Conservation (phyloP, 2,888 invertebrate species). For the Nymphalis urticae region DNA sequence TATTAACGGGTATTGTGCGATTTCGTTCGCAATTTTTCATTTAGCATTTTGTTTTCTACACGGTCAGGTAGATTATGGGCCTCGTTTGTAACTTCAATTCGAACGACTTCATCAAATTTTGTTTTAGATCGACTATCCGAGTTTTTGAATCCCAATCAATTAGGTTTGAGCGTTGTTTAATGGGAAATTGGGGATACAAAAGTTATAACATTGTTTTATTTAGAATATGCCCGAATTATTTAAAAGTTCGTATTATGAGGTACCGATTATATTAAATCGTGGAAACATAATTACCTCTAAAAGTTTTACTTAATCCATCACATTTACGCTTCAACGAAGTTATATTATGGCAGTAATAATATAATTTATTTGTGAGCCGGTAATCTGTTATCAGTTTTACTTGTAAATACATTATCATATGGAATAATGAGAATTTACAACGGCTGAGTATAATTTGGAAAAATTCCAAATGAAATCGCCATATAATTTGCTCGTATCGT, state of each 20-base stretch:
- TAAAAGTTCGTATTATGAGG: not conserved
- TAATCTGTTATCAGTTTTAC: constrained; percentile 8
- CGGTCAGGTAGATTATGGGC: constrained; percentile 22
- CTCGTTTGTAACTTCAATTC: constrained; percentile 21
- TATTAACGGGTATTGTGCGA: constrained; percentile 42
- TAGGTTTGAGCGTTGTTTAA: constrained; percentile 5
- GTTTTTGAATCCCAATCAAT: not conserved
- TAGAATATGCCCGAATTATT: constrained; percentile 7
- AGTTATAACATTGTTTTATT: constrained; percentile 18
- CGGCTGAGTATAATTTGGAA: constrained; percentile 19
- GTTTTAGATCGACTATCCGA: not conserved
- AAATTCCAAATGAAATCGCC: constrained; percentile 25
- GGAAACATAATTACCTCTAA: not conserved
- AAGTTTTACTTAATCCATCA: constrained; percentile 8
- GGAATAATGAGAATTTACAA: constrained; percentile 12
- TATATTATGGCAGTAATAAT: constrained; percentile 5
- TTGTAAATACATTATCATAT: constrained; percentile 1
- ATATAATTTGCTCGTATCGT: constrained; percentile 8
- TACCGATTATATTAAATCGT: constrained; percentile 5
- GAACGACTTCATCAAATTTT: not conserved
- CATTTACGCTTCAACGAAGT: not conserved
- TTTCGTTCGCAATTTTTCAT: constrained; percentile 43
- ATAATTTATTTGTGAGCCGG: not conserved
- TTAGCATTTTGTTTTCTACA: constrained; percentile 35
- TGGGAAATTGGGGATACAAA: not conserved